A percentile compares a stretch with the other conserved stretches of the same genome.
Evolutionary conservation across 2,797 vertebrate species (phyloP).

Genomic region (Melanotaenia nigrans): DNA sequence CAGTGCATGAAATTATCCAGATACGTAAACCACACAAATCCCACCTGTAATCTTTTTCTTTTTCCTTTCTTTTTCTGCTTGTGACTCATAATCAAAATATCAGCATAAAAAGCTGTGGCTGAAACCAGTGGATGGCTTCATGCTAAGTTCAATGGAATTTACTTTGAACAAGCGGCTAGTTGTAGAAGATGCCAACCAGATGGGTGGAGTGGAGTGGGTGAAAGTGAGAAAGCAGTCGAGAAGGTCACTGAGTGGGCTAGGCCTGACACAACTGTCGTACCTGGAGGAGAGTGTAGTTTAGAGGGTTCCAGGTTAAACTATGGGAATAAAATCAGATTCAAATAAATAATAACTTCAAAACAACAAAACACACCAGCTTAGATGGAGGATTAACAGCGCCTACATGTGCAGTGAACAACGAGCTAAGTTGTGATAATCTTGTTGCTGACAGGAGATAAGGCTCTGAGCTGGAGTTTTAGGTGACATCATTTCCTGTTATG

Average conservation of each 20-base stretch:
- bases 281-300: constrained; percentile 7
- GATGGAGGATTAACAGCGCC: background rate
- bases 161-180: constrained; percentile 14
- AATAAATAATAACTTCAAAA: background rate
- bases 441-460: constrained; percentile 40
- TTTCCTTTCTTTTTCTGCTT: constrained; percentile 18
- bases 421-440: constrained; percentile 24
- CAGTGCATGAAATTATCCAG: constrained; percentile 20
- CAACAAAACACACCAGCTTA: background rate
- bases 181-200: constrained; percentile 28
- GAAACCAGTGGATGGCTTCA: background rate
- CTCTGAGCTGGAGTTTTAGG: background rate
- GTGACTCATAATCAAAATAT: constrained; percentile 45
- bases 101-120: constrained; percentile 23
- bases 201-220: constrained; percentile 13
- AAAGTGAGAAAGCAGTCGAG: constrained; percentile 40
- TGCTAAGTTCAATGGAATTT: constrained; percentile 3
- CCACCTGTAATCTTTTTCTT: background rate
- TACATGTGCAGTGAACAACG: background rate
- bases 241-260: constrained; percentile 24
- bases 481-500: constrained; percentile 78
- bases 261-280: constrained; percentile 6
- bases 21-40: constrained; percentile 31
- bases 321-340: background rate
- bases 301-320: too few relatives aligned